A percentile compares a stretch with the other conserved stretches of the same genome.
Evolutionary conservation across 1,140 invertebrate genomes (phyloP).

Genomic region (Lepidurus couesii): DNA sequence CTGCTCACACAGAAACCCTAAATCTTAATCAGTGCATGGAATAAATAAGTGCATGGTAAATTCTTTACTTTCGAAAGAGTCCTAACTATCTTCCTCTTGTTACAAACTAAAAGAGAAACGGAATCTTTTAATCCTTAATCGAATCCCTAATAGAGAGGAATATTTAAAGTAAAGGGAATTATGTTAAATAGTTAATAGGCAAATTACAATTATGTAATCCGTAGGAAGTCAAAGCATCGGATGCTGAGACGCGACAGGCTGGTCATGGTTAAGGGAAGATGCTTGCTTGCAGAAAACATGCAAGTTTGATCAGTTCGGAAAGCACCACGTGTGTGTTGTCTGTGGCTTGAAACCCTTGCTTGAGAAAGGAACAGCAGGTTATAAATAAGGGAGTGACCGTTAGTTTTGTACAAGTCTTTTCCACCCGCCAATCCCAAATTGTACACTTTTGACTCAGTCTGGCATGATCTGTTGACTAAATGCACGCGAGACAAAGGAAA

Average conservation of each 20-base stretch:
- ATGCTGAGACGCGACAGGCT: background rate
- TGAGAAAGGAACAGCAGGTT: background rate
- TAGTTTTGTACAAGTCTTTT: too few relatives aligned
- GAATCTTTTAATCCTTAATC: background rate
- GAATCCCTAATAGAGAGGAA: too few relatives aligned
- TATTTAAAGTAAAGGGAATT: too few relatives aligned
- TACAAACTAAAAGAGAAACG: background rate
- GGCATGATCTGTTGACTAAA: too few relatives aligned
- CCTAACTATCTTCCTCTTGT: background rate
- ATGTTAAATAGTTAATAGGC: too few relatives aligned
- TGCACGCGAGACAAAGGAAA: too few relatives aligned
- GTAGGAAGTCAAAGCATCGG: too few relatives aligned
- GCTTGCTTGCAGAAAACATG: background rate
- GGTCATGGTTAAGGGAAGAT: background rate
- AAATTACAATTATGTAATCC: too few relatives aligned
- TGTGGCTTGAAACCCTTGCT: background rate
- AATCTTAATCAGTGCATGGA: constrained; percentile 15
- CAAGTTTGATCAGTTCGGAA: constrained; percentile 7
- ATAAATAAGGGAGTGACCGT: too few relatives aligned
- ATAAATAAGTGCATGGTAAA: background rate
- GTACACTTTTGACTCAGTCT: too few relatives aligned
- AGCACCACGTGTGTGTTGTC: background rate
- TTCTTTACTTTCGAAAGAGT: background rate
- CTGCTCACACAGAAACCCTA: background rate
- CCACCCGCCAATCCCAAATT: too few relatives aligned